Evolutionary conservation across 2,797 vertebrate species (phyloP), one percentile per base, ranked within the genome.

Genomic region (Anguilla pacifica): DNA sequence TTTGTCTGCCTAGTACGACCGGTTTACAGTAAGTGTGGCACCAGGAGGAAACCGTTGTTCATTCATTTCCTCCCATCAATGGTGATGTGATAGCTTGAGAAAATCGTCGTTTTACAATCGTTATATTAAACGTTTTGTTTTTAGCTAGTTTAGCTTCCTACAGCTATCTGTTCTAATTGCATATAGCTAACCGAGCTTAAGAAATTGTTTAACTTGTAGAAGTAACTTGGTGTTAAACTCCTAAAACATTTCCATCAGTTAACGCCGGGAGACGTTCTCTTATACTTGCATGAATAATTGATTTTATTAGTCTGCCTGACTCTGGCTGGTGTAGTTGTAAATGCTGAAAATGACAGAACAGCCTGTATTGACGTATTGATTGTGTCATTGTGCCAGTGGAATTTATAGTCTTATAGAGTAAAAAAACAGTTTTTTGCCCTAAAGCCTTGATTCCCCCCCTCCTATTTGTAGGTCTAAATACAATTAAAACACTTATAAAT

Each of bases 21-120:
- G 81, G 81, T 83, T 83, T n/a, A 83, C 81, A 49, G n/a, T 2
- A 6, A 49, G 17, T 83, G 81, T 83, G 46, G 53, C 81, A 59
- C 15, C 57, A 83, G 39, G 49, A 53, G 43, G 81, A 83, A 83
- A 2, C 10, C 25, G 46, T 46, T 49, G 22, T 9, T 83, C 7
- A 22, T 51, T 19, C 79, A 25, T 11, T 51, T 83, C 79, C 79
- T 43, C 17, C 46, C 49, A 6, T 53, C 35, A 77, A 6, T 10
- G 43, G 25, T 49, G n/a, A 25, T 13, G 49, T 9, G 31, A 15
- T 22, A 43, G 64, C 64, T 17, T 17, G 2, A 59, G 13, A 59
- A 59, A 59, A 59, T 59, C 15, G 57, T 17, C 17, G 17, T 59
- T 59, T 59, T 59, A 59, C 57, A 15, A 17, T 59, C 57, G 57